Percentiles rank a stretch among this genome's conserved stretches.
Conservation (phyloP, 2,113 vertebrate genomes). For the Oreochromis tanganicae region DNA sequence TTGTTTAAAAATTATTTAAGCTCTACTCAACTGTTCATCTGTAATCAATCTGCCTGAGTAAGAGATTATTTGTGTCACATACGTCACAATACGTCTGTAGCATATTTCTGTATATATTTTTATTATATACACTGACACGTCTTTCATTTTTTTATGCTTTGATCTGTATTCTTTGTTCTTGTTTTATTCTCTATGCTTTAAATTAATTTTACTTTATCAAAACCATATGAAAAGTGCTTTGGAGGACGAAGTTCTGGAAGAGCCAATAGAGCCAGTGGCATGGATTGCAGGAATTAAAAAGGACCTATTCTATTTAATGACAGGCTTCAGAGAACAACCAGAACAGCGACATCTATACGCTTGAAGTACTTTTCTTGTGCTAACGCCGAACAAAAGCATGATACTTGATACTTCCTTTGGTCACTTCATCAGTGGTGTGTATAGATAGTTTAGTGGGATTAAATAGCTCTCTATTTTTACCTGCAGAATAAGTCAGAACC, state of each 20-base stretch:
- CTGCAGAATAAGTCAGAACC: not conserved
- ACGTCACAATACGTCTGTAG: not conserved
- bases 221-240: not conserved
- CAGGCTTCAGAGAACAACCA: not conserved
- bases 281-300: not conserved
- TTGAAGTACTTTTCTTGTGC: not conserved
- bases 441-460: not conserved
- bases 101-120: not conserved
- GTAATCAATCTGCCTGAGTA: slow-evolving; percentile 7
- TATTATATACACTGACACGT: not conserved
- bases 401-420: not conserved
- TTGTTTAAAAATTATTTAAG: slow-evolving; percentile 34
- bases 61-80: slow-evolving; percentile 13
- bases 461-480: not conserved
- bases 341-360: not conserved
- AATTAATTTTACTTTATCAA: not conserved
- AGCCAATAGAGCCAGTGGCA: not conserved
- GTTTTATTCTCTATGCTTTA: not conserved
- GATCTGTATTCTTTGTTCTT: not conserved
- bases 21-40: slow-evolving; percentile 15
- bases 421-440: not conserved
- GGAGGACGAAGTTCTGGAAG: not conserved
- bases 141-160: not conserved
- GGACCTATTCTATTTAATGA: not conserved
- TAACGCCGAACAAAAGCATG: not conserved